Percentiles rank a stretch among this genome's conserved stretches.
These are phyloP conservation scores for Phrynocephalus guinanensis DNA, from an alignment of 2,797 vertebrate species.

Conservation along the genomic window DNA sequence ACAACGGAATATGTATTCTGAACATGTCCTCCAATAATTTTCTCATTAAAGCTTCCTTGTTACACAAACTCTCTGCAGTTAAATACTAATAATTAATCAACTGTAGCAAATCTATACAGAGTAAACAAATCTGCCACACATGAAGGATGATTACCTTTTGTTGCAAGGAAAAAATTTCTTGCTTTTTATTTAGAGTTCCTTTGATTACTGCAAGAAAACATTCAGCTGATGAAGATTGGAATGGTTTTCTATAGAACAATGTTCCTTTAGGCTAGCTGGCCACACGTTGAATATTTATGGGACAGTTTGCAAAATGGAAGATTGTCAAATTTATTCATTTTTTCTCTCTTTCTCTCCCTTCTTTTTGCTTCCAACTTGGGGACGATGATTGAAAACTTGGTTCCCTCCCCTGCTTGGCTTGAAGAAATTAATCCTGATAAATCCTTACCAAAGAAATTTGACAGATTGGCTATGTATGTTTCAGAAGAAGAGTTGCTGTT, in stretches of 20 bases:
- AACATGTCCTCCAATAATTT: conserved; percentile 78
- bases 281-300: not conserved
- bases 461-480: conserved; percentile 17
- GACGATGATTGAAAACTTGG: not conserved
- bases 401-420: not conserved
- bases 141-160: conserved; percentile 83
- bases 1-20: conserved; percentile 78
- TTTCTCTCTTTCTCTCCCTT: not conserved
- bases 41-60: conserved; percentile 80
- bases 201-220: conserved; percentile 45
- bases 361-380: not conserved
- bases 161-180: conserved; percentile 73
- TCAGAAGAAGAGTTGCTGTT: not conserved
- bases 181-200: conserved; percentile 65
- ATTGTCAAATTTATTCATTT: conserved; percentile 8
- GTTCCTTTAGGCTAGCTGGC: conserved; percentile 52
- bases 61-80: conserved; percentile 77
- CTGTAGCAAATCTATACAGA: conserved; percentile 82
- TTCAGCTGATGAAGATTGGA: conserved; percentile 44
- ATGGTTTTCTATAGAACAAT: conserved; percentile 1
- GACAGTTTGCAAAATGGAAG: conserved; percentile 19
- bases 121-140: conserved; percentile 85
- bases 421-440: not conserved
- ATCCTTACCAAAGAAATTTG: conserved; percentile 26
- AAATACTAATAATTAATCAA: conserved; percentile 84